These are phyloP conservation scores for Cyanoderma ruficeps DNA, from an alignment of 2,113 vertebrate genomes.

Conservation along the genomic window DNA sequence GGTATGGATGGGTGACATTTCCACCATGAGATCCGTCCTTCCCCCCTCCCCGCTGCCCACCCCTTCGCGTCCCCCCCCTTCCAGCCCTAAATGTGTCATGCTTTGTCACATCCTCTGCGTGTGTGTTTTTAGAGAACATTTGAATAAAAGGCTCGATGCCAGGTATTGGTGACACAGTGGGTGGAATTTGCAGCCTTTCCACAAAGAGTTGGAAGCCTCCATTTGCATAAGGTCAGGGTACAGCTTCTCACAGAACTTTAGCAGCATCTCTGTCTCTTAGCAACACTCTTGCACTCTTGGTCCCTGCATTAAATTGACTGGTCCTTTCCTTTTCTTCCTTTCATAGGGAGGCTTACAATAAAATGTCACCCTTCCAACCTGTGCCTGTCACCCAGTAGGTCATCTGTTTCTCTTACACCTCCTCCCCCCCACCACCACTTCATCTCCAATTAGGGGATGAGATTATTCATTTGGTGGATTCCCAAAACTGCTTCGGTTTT, in stretches of 20 bases:
- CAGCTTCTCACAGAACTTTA: slow-evolving; percentile 94
- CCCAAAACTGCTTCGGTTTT: slow-evolving; percentile 77
- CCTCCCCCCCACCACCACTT: slow-evolving; percentile 68
- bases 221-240: slow-evolving; percentile 99
- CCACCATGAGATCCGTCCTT: slow-evolving; percentile 44
- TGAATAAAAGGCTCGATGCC: slow-evolving; percentile 89
- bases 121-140: slow-evolving; percentile 84
- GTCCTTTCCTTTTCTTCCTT: slow-evolving; percentile 94
- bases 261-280: slow-evolving; percentile 98
- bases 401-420: slow-evolving; percentile 79
- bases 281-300: slow-evolving; percentile 93
- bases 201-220: slow-evolving; percentile 89
- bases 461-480: slow-evolving; percentile 78
- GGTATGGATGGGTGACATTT: slow-evolving; percentile 77
- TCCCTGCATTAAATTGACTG: slow-evolving; percentile 91
- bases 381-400: slow-evolving; percentile 90
- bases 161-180: slow-evolving; percentile 91
- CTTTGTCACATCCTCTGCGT: slow-evolving; percentile 80
- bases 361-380: slow-evolving; percentile 95
- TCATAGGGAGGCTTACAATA: slow-evolving; percentile 93
- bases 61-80: not conserved
- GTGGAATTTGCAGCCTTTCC: slow-evolving; percentile 84
- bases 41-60: not conserved
- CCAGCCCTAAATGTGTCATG: slow-evolving; percentile 77
- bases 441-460: slow-evolving; percentile 84